Evolutionary conservation across 2,113 vertebrate genomes (phyloP), one percentile per base, ranked within the genome.

Genomic region (Raja brachyura): DNA sequence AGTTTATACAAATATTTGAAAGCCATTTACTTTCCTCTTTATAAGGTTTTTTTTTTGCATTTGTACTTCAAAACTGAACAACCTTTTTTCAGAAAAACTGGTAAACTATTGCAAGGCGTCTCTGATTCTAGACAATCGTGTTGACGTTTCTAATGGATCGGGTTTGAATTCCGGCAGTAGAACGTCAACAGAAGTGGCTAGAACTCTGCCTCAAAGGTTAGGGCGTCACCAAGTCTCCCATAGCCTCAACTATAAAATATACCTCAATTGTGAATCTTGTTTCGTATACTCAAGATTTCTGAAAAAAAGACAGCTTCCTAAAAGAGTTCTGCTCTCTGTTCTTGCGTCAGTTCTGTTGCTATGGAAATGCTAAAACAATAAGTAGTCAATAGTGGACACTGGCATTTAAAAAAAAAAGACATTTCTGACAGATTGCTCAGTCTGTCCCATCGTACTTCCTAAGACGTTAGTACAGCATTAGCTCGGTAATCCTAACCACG

Each of bases 1-100:
- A 92, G 90, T 73, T 92, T 92, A 92, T 92, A 92, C 90, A 92
- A 92, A 92, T 92, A 92, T 74, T 92, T 92, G 90, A 92, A 73
- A 92, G 90, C 90, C 68, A 92, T 92, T 92, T 92, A 92, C 90
- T 74, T 92, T 92, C 88, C 66, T 92, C 90, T 54, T 92, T 92
- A 73, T 70, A 92, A 70, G 68, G 31, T 68, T 68, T 73, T 90
- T 22, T 22, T 79, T 73, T 92, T 92, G 90, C 68, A 92, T 73
- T 92, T 74, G 90, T 92, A 73, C 25, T 92, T 92, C 73, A 92
- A 92, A 92, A 92, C 66, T 90, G 88, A 90, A 90, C 33, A 70
- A 90, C 31, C 86, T 48, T 73, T 48, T 92, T 92, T 73, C 90
- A 70, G 90, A 92, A 92, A 92, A 74, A 61, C 90, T 73, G 68